These are phyloP conservation scores for Athalia cordata DNA, from an alignment of 2,888 invertebrate species.

Conservation along the genomic window DNA sequence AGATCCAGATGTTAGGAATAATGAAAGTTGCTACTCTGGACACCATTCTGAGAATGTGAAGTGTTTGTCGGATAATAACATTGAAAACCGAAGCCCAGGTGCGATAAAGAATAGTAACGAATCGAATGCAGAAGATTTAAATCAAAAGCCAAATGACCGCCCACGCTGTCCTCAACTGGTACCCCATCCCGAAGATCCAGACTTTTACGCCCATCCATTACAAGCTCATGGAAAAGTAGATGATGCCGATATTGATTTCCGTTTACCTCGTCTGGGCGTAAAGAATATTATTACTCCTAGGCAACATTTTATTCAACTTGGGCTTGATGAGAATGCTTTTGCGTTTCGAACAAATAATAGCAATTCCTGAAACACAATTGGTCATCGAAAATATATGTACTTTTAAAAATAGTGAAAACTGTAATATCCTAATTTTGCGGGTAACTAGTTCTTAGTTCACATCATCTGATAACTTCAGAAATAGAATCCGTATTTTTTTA, in stretches of 20 bases:
- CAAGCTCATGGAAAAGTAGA: conserved; percentile 22
- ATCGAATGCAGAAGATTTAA: not conserved
- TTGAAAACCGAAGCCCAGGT: too few species aligned
- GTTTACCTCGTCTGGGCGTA: not conserved
- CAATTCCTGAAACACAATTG: not conserved
- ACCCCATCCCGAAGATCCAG: conserved; percentile 33
- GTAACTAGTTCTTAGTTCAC: too few species aligned
- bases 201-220: conserved; percentile 2
- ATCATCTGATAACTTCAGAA: too few species aligned
- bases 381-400: not conserved
- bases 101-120: not conserved
- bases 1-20: not conserved
- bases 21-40: not conserved
- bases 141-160: not conserved
- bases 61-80: not conserved
- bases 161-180: not conserved
- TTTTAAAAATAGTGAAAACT: not conserved
- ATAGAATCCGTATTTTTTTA: too few species aligned
- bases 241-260: not conserved
- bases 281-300: conserved; percentile 1
- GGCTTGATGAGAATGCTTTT: not conserved
- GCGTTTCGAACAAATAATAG: not conserved
- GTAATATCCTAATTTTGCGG: too few species aligned
- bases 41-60: not conserved
- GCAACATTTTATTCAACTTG: not conserved